Evolutionary conservation across 2,888 invertebrate species (phyloP), one percentile per base, ranked within the genome.

Genomic region (Dicroscelio sp.): DNA sequence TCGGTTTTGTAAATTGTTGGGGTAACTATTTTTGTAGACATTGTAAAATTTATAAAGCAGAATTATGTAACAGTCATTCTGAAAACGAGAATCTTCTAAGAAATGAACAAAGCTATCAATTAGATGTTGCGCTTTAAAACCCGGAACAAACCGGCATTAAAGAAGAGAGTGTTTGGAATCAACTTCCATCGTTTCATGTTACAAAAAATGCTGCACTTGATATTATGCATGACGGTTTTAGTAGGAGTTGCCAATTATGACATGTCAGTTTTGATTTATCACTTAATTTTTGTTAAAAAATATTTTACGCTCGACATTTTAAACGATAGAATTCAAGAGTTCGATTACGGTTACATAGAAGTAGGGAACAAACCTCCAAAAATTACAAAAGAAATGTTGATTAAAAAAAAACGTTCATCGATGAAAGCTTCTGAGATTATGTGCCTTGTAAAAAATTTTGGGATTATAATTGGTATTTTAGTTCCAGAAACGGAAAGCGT

Each of bases 1-100:
- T 92, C 0, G 90, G 90, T 12, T 91, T 91, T 84, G 73, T 71
- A 12, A 84, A 90, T 80, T 65, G 67, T 60, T 90, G 89, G n/a
- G 86, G 65, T 12, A 73, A 84, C 12, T 69, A 63, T 30, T 80
- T 86, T 78, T 88, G 82, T 73, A 33, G 86, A 52, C 25, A 88
- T 35, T 91, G 88, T 35, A 90, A 67, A 82, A 48, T 65, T 6
- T 23, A 43, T 48, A 85, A 80, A 48, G 58, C 23, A 0, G 27
- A 1, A 20, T 48, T 78, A 23, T 3, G 12, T 14, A 17, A 2
- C 10, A 35, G 75, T 27, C 25, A 17, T 30, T 30, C 63, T n/a
- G 52, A 80, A 55, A n/a, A 82, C 35, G 31, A 20, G 10, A 30
- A 30, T 10, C 10, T 65, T 27, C 25, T 86, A 20, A 30, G 88